Base-by-base conservation (phyloP, 2,888 invertebrate species). In the Hedya salicella region DNA sequence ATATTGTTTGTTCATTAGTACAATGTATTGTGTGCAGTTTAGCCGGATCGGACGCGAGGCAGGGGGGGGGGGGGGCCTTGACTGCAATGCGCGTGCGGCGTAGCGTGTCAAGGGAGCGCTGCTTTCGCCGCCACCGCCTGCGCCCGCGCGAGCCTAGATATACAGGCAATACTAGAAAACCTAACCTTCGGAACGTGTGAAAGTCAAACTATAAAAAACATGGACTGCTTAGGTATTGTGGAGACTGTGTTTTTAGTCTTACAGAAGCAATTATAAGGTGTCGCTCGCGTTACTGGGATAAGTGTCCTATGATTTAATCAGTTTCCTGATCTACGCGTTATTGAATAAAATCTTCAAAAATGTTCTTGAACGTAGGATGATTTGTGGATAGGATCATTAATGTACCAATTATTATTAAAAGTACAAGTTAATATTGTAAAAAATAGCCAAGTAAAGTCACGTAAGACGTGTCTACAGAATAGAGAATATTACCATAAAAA, bases 41-140 rank as follows among this genome's bases (percentile, higher is more conserved):
- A 75, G 75, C 74, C 73, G 71, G 75, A 77, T 73, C 79, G 76
- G 78, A 75, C 75, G 80, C 80, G 82, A 78, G 83, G 78, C 74
- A 70, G 73, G 77, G 74, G 52, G 67, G 53, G 19, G 49, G 62
- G 82, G 69, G 82, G 82, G 86, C 91, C 91, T 91, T 91, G 91
- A 90, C 91, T 80, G 90, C 91, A 91, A 91, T 91, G 91, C 88
- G 88, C 91, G 88, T 81, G 87, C 89, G 88, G 87, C 90, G 91
- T 89, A 85, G 84, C 91, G 83, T 91, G 91, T 91, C 91, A 91
- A 91, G 91, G 91, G 91, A 90, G 89, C 87, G 80, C 89, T 90
- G 91, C 91, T 91, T 91, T 91, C 91, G 89, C 90, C 83, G 89
- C 85, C 88, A 85, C 89, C 66, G 87, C 88, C 91, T 85, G 83